Evolutionary conservation across 2,888 invertebrate species (phyloP).

Genomic region (Chaetoderma sp.): DNA sequence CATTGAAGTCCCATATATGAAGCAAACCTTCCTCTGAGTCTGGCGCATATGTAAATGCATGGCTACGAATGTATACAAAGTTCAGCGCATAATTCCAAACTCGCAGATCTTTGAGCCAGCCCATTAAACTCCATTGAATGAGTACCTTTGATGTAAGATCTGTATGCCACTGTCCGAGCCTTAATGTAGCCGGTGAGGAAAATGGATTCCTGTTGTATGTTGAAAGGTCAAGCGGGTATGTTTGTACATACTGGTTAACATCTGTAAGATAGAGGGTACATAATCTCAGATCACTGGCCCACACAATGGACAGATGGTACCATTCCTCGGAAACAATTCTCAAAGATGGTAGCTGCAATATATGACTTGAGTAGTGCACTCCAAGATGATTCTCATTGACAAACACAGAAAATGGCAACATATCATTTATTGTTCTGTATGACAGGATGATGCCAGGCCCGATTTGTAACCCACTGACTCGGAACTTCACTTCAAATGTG

Average conservation of each 20-base stretch:
- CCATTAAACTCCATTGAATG: conserved; percentile 38
- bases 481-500: conserved; percentile 47
- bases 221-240: not conserved
- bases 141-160: conserved; percentile 12
- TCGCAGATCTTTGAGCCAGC: conserved; percentile 45
- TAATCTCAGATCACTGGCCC: conserved; percentile 27
- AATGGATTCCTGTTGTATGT: conserved; percentile 13
- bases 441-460: conserved; percentile 45
- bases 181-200: conserved; percentile 43
- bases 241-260: conserved; percentile 20
- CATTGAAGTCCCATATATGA: conserved; percentile 45
- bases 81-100: conserved; percentile 43
- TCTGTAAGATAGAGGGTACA: conserved; percentile 35
- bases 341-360: conserved; percentile 24
- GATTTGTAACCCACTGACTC: conserved; percentile 13
- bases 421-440: conserved; percentile 30
- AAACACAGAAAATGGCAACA: conserved; percentile 26
- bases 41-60: conserved; percentile 32
- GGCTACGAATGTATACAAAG: conserved; percentile 30
- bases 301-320: conserved; percentile 48
- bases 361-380: conserved; percentile 20
- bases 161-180: conserved; percentile 42
- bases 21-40: conserved; percentile 22
- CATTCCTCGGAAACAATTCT: conserved; percentile 36
- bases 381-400: conserved; percentile 34